phyloP scores from a whole-genome alignment of 2,113 vertebrate genomes.

The Eolophus roseicapilla region DNA sequence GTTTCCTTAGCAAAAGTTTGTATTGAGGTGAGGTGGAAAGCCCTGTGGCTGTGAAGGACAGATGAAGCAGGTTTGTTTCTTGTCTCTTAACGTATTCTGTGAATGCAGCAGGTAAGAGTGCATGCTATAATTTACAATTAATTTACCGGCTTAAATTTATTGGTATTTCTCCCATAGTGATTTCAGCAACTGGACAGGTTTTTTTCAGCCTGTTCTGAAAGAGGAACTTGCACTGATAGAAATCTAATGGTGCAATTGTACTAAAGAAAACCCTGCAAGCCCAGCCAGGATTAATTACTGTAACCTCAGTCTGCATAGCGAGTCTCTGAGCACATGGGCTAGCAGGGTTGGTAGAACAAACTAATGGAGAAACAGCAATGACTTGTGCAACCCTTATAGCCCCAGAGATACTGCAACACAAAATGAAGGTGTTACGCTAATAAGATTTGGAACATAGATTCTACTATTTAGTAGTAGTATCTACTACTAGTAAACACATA shows the following conservation, averaged over 20 bases:
- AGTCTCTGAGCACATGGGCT: not conserved
- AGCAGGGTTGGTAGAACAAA: not conserved
- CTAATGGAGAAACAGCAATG: not conserved
- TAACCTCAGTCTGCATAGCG: not conserved
- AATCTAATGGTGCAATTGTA: not conserved
- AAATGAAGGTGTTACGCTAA: not conserved
- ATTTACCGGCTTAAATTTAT: not conserved
- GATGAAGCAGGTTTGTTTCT: not conserved
- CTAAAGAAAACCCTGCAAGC: conserved; percentile 12
- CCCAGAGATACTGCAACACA: not conserved
- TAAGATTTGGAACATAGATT: not conserved
- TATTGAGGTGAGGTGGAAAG: not conserved
- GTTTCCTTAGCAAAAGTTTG: not conserved
- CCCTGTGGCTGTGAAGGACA: not conserved
- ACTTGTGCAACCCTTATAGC: not conserved
- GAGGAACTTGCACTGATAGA: no score
- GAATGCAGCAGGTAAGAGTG: not conserved
- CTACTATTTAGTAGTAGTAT: not conserved
- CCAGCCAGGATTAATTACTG: conserved; percentile 38
- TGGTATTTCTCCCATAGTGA: not conserved
- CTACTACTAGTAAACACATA: not conserved
- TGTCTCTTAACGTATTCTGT: not conserved
- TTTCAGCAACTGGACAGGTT: not conserved
- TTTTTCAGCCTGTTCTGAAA: not conserved
- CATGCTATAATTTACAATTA: not conserved